These are phyloP conservation scores for Tringa solitaria DNA, from an alignment of 2,113 vertebrate species.

Conservation along the genomic window DNA sequence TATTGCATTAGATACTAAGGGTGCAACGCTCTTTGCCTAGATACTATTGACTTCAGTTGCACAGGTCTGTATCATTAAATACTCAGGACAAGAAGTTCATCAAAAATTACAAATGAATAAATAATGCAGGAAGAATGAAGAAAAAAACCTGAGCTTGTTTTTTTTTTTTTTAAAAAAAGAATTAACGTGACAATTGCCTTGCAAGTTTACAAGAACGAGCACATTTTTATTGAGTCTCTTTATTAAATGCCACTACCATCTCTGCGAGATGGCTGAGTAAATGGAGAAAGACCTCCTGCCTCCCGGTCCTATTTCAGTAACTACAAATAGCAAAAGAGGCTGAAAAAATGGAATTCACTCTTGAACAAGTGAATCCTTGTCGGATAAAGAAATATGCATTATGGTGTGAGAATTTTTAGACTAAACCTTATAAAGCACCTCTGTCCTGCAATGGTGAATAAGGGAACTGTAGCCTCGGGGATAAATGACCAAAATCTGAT, in stretches of 20 bases:
- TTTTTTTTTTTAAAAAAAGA: not conserved
- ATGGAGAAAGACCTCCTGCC: not conserved
- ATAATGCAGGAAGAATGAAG: not conserved
- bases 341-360: not conserved
- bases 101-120: not conserved
- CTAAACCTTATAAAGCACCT: not conserved
- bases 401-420: not conserved
- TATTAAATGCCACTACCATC: not conserved
- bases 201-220: not conserved
- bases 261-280: not conserved
- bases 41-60: not conserved
- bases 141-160: not conserved
- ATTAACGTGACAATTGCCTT: not conserved
- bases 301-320: not conserved
- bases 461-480: not conserved
- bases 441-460: not conserved
- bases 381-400: not conserved
- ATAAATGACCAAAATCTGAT: not conserved
- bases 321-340: not conserved
- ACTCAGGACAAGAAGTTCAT: not conserved
- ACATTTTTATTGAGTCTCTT: not conserved
- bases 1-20: not conserved
- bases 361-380: not conserved
- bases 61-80: not conserved
- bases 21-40: not conserved